These are phyloP conservation scores for Rhynchonycteris naso DNA, from an alignment of 2,797 vertebrate species.

Conservation along the genomic window DNA sequence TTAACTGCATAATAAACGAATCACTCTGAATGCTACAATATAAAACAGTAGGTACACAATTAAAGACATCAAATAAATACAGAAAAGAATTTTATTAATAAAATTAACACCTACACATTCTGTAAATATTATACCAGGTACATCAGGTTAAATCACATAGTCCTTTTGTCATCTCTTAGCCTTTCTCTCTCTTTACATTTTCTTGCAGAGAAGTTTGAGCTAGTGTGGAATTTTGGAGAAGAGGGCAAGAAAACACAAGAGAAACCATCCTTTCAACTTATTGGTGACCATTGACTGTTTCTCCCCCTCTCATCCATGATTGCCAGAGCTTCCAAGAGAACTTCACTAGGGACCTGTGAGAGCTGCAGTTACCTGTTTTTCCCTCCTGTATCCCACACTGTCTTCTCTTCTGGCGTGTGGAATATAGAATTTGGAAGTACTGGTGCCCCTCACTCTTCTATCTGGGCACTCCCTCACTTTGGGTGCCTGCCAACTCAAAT, in stretches of 20 bases:
- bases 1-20: neutral
- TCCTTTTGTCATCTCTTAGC: neutral
- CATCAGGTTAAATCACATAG: neutral
- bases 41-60: neutral
- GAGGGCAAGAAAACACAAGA: neutral
- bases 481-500: neutral
- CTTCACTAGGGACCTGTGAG: neutral
- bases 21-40: neutral
- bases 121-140: neutral
- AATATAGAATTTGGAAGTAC: neutral
- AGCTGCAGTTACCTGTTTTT: neutral
- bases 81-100: neutral
- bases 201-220: neutral
- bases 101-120: neutral
- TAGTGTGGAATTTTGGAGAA: neutral
- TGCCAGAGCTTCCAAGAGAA: neutral
- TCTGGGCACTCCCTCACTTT: neutral
- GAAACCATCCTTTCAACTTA: neutral
- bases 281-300: no score
- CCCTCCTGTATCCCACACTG: neutral
- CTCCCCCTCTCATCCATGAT: neutral
- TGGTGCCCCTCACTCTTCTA: neutral
- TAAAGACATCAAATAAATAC: neutral
- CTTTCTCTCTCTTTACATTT: constrained; percentile 28
- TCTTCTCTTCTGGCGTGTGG: neutral